These are phyloP conservation scores for Heliconius hermathena DNA, from an alignment of 1,140 invertebrate species.

Conservation along the genomic window DNA sequence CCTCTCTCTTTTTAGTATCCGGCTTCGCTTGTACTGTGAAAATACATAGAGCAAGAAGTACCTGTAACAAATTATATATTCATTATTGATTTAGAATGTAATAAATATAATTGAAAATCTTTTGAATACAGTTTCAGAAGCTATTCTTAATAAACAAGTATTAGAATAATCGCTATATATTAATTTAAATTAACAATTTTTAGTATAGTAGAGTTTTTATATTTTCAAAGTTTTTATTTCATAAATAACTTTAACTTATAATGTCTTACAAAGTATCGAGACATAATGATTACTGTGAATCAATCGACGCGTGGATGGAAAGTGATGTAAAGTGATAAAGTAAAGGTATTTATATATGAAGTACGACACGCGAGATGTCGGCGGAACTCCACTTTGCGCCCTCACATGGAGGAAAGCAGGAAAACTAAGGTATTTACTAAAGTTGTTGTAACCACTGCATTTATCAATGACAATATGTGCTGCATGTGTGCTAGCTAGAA, in stretches of 20 bases:
- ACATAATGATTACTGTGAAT: slow-evolving; percentile 45
- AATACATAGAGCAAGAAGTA: slow-evolving; percentile 45
- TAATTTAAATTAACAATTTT: too few species aligned
- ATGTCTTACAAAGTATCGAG: slow-evolving; percentile 47
- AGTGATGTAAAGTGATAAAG: slow-evolving; percentile 49
- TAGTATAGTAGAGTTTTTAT: too few species aligned
- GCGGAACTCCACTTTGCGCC: slow-evolving; percentile 52
- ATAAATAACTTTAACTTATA: too few species aligned
- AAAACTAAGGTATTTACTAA: slow-evolving; percentile 19
- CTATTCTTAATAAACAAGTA: neutral
- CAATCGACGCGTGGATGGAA: slow-evolving; percentile 43
- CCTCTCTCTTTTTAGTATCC: slow-evolving; percentile 41
- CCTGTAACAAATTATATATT: slow-evolving; percentile 10
- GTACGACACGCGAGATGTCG: slow-evolving; percentile 42
- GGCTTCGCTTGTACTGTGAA: slow-evolving; percentile 26
- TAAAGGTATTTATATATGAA: slow-evolving; percentile 63
- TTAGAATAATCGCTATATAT: too few species aligned
- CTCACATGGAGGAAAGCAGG: slow-evolving; percentile 49
- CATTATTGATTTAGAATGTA: too few species aligned
- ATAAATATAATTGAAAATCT: neutral
- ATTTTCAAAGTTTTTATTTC: too few species aligned
- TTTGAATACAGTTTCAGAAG: neutral
- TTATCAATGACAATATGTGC: too few species aligned
- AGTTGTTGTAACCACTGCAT: slow-evolving; percentile 17
- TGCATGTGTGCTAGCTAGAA: too few species aligned